phyloP scores from a whole-genome alignment of 2,888 invertebrate species.

The Lomographa bimaculata region DNA sequence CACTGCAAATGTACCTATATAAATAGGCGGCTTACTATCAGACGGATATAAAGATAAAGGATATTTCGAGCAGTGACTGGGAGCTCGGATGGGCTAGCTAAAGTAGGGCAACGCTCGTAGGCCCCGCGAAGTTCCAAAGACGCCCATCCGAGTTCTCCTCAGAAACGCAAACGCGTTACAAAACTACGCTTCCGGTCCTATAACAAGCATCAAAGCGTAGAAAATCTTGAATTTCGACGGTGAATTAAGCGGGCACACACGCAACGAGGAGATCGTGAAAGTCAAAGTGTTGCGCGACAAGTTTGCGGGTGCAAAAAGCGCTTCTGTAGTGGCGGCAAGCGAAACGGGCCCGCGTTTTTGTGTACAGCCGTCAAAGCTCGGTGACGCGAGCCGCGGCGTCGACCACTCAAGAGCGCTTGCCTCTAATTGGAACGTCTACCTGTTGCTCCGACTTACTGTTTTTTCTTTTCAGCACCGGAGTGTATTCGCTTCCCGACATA shows the following conservation, averaged over 20 bases:
- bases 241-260: conserved; percentile 36
- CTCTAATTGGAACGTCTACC: conserved; percentile 81
- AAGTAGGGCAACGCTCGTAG: too few relatives aligned
- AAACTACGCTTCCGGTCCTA: too few relatives aligned
- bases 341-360: conserved; percentile 75
- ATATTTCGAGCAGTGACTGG: too few relatives aligned
- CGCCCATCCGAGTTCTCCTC: too few relatives aligned
- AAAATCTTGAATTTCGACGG: conserved; percentile 27
- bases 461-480: conserved; percentile 55
- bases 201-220: conserved; percentile 28
- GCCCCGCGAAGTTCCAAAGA: too few relatives aligned
- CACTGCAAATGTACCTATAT: too few relatives aligned
- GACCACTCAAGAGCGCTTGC: conserved; percentile 66
- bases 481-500: conserved; percentile 61
- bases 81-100: too few relatives aligned
- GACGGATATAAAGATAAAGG: too few relatives aligned
- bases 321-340: conserved; percentile 64
- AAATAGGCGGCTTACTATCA: too few relatives aligned
- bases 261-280: conserved; percentile 59
- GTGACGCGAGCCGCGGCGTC: conserved; percentile 70
- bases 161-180: background rate
- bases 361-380: conserved; percentile 67
- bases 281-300: conserved; percentile 69
- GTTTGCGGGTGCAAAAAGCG: conserved; percentile 65
- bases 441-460: conserved; percentile 73